A percentile compares a stretch with the other conserved stretches of the same genome.
These are phyloP conservation scores for Connochaetes taurinus DNA, from an alignment of 2,113 vertebrate genomes.

Conservation along the genomic window DNA sequence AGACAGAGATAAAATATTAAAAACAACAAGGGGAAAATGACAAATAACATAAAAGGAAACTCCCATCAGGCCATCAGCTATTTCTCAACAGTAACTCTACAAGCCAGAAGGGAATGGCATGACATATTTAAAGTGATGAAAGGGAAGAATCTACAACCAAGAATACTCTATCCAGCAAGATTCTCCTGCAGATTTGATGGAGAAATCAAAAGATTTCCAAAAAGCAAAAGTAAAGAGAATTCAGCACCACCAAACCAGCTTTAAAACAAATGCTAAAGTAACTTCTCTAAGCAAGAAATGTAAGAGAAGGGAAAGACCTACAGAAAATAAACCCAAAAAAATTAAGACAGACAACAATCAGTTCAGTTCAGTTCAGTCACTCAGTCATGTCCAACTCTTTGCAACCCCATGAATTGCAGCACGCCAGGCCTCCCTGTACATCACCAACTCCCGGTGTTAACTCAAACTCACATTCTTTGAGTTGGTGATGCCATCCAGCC, in stretches of 20 bases:
- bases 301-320: background rate
- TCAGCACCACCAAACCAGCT: background rate
- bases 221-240: background rate
- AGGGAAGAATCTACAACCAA: background rate
- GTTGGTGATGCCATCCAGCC: too few relatives aligned
- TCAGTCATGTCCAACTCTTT: too few relatives aligned
- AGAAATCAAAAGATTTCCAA: background rate
- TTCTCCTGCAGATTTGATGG: background rate
- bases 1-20: background rate
- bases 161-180: background rate
- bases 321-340: background rate
- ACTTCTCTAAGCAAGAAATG: background rate
- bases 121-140: background rate
- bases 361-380: too few relatives aligned
- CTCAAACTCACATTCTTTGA: too few relatives aligned
- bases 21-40: background rate
- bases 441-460: accelerated
- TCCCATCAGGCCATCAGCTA: background rate
- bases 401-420: too few relatives aligned
- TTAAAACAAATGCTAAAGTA: background rate
- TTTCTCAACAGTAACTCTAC: background rate
- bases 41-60: background rate
- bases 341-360: background rate
- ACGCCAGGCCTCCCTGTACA: too few relatives aligned
- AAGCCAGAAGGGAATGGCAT: background rate